phyloP scores from a whole-genome alignment of 2,113 vertebrate genomes.

The Eulacestoma nigropectus region DNA sequence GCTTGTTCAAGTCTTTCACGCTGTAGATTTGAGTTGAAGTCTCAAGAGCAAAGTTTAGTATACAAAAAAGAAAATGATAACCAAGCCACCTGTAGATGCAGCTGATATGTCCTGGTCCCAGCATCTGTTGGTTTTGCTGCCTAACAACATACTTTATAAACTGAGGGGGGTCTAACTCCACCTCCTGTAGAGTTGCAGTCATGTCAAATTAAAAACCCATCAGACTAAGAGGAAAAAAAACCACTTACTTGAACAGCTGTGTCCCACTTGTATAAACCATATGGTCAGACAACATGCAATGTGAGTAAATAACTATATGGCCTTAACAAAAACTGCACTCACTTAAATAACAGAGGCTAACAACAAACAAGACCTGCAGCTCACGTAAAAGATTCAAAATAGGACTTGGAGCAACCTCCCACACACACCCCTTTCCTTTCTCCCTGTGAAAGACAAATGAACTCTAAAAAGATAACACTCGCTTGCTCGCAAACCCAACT shows the following conservation, averaged over 20 bases:
- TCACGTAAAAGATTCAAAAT: neutral
- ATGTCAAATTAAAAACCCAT: conserved; percentile 32
- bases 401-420: neutral
- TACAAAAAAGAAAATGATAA: neutral
- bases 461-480: neutral
- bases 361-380: neutral
- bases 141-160: neutral
- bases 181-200: neutral
- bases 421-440: neutral
- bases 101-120: neutral
- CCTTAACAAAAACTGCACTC: neutral
- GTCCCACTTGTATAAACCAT: neutral
- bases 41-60: neutral
- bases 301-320: neutral
- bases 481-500: neutral
- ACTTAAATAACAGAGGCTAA: neutral
- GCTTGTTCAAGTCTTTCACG: neutral
- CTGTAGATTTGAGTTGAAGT: neutral
- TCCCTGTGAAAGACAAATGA: neutral
- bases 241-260: neutral
- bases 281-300: neutral
- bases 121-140: neutral
- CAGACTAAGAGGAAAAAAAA: neutral
- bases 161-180: neutral
- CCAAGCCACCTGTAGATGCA: neutral